Evolutionary conservation across 2,113 vertebrate species (phyloP), one percentile per base, ranked within the genome.

Genomic region (Pitta sordida): DNA sequence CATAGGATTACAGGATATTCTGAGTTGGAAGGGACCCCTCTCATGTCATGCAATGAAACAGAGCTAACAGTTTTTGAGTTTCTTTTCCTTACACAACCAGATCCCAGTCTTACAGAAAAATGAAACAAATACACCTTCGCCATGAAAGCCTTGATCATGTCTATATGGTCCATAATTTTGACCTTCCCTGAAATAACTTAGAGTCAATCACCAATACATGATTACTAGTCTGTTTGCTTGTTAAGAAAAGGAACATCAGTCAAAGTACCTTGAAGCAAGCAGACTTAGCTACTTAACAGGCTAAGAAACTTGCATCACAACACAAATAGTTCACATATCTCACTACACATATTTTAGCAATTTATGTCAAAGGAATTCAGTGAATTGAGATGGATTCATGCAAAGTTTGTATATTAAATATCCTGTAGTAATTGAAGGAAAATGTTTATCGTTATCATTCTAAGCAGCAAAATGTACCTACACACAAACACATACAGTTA

Each of bases 331-430:
- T 94, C 69, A 56, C 36, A 44, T 77, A 96, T 71, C 26, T 64
- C 58, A 36, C 69, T 78, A 83, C 26, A 93, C n/a, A 88, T 56
- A 91, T 91, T 95, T 97, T 85, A 92, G 91, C 29, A 92, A 97
- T 85, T 94, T 94, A 95, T 86, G 43, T 70, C 68, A 97, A 94
- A 95, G 67, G 82, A 97, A 91, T 83, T 93, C 44, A 51, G 20
- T 34, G 88, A 97, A 96, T 79, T 30, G 22, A 64, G 82, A 94
- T 64, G 13, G 46, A 94, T 76, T 94, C 79, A 94, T 93, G 55
- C 44, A 52, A 96, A 96, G 51, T 96, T 96, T 85, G 51, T 48
- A 93, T 89, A 90, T 93, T 92, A 97, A 97, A 95, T 78, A 95
- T 59, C 37, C 58, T 52, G 74, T 77, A 94, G 80, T 87, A 97